Conservation (phyloP, 2,113 vertebrate genomes). For the Serilophus lunatus region DNA sequence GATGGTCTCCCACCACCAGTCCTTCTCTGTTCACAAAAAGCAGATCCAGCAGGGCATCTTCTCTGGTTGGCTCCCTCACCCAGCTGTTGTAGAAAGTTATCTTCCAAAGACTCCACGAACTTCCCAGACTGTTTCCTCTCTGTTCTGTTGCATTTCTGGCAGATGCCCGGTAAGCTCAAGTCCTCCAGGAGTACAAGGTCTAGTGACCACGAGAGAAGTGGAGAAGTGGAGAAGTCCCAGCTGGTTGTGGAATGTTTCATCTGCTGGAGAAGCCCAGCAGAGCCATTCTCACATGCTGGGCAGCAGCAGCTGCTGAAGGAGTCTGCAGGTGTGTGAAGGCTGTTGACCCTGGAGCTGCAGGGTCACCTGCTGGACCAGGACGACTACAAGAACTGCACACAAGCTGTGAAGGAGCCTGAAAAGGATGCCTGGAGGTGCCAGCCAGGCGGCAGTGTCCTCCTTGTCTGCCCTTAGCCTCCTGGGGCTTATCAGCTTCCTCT, state of each 20-base stretch:
- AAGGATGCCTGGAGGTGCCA: constrained; percentile 66
- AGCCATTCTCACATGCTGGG: neutral
- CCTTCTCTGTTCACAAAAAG: neutral
- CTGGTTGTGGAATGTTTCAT: neutral
- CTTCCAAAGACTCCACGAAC: neutral
- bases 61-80: neutral
- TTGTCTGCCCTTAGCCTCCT: constrained; percentile 70
- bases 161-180: neutral
- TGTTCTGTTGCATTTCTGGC: neutral
- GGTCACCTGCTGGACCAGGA: constrained; percentile 82
- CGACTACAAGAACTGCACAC: constrained; percentile 83
- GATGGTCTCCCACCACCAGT: neutral
- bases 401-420: constrained; percentile 80
- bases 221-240: too few relatives aligned
- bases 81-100: neutral
- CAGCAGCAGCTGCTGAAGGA: neutral
- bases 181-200: neutral
- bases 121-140: neutral
- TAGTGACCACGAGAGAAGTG: neutral
- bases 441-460: constrained; percentile 16
- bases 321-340: neutral
- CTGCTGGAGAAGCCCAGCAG: neutral
- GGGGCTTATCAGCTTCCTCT: constrained; percentile 79
- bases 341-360: constrained; percentile 85
- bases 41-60: neutral